phyloP scores from a whole-genome alignment of 1,140 invertebrate species.

The honey bee (Apis mellifera) region DNA sequence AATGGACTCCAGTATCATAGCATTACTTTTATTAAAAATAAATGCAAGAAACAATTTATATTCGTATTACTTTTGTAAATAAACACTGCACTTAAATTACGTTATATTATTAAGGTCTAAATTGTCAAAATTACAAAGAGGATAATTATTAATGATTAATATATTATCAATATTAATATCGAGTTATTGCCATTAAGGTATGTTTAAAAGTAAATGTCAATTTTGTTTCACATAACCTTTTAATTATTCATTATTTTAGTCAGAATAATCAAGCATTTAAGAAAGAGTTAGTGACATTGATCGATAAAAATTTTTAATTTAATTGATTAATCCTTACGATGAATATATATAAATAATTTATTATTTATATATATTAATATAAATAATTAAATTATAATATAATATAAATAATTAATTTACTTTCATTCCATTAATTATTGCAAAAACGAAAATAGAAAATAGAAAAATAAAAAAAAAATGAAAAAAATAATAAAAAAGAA shows the following conservation, averaged over 20 bases:
- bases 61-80: neutral
- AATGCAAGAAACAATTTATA: neutral
- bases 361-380: too few relatives aligned
- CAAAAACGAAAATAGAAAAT: too few relatives aligned
- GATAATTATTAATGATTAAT: neutral
- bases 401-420: too few relatives aligned
- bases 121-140: neutral
- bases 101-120: neutral
- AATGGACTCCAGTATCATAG: conserved; percentile 63
- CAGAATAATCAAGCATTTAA: neutral
- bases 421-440: too few relatives aligned
- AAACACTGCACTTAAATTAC: neutral
- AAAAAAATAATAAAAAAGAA: too few relatives aligned
- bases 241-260: neutral
- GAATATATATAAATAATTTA: too few relatives aligned
- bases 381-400: too few relatives aligned
- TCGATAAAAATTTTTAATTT: too few relatives aligned
- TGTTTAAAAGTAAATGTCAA: neutral
- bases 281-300: too few relatives aligned
- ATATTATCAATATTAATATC: neutral
- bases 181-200: neutral
- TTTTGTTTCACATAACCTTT: neutral
- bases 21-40: neutral
- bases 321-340: too few relatives aligned
- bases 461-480: too few relatives aligned